phyloP scores from a whole-genome alignment of 1,140 invertebrate species.

The Zaprionus kolodkinae region DNA sequence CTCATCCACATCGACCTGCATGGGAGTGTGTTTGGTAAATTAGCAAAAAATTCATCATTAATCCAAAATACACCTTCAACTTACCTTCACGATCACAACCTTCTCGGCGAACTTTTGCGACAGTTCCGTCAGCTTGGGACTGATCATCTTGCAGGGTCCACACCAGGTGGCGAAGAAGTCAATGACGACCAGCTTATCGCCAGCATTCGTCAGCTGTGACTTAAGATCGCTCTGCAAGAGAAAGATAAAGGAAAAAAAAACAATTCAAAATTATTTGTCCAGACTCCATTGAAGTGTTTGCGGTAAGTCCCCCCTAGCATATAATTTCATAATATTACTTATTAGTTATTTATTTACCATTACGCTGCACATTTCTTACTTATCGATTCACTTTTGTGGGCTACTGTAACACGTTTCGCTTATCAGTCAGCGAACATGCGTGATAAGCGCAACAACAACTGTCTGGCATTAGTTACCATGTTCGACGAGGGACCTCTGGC shows the following conservation, averaged over 20 bases:
- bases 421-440: constrained; percentile 35
- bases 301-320: background rate
- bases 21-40: constrained; percentile 37
- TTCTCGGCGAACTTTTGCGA: constrained; percentile 85
- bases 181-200: constrained; percentile 93
- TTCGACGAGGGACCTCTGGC: background rate
- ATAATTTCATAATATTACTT: constrained; percentile 11
- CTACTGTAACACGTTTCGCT: constrained; percentile 30
- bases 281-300: background rate
- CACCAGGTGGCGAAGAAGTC: constrained; percentile 94
- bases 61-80: background rate
- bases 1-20: constrained; percentile 96
- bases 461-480: constrained; percentile 27
- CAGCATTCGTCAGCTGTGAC: constrained; percentile 89
- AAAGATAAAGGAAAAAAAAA: constrained; percentile 31
- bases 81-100: constrained; percentile 86
- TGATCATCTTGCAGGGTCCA: constrained; percentile 97
- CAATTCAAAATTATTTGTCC: constrained; percentile 7
- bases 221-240: constrained; percentile 89
- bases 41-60: background rate
- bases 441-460: constrained; percentile 40
- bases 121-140: constrained; percentile 90
- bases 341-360: background rate
- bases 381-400: constrained; percentile 38
- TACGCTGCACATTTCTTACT: background rate